phyloP scores from a whole-genome alignment of 1,140 invertebrate genomes.

The Centruroides sculpturatus region DNA sequence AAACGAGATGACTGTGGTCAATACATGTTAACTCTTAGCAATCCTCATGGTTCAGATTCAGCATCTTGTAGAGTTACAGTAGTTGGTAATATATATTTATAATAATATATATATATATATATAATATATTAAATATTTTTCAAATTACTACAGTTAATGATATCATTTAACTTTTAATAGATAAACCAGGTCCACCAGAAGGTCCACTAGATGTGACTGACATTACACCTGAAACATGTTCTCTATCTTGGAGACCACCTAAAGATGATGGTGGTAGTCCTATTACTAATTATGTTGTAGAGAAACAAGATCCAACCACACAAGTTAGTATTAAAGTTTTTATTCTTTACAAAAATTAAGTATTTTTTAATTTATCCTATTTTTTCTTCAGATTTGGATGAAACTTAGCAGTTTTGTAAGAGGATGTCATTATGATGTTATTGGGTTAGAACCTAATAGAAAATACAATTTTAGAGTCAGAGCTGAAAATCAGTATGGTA shows the following conservation, averaged over 20 bases:
- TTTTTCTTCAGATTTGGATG: slow-evolving; percentile 44
- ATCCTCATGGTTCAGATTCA: slow-evolving; percentile 73
- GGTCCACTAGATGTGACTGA: slow-evolving; percentile 81
- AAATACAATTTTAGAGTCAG: slow-evolving; percentile 87
- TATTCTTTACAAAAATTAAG: slow-evolving; percentile 1
- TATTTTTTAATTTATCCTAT: neutral
- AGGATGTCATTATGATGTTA: slow-evolving; percentile 82
- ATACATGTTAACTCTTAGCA: slow-evolving; percentile 79
- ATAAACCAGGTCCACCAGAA: slow-evolving; percentile 78
- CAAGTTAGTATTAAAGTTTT: slow-evolving; percentile 54
- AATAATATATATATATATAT: neutral
- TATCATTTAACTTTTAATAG: slow-evolving; percentile 30
- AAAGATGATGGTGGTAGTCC: slow-evolving; percentile 86
- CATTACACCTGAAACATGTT: slow-evolving; percentile 79
- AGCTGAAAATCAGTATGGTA: slow-evolving; percentile 95
- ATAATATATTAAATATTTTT: too few relatives aligned
- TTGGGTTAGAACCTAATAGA: slow-evolving; percentile 82
- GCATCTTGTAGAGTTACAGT: slow-evolving; percentile 71
- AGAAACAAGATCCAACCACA: slow-evolving; percentile 79
- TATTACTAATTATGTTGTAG: slow-evolving; percentile 93
- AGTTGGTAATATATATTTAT: slow-evolving; percentile 37
- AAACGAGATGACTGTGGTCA: slow-evolving; percentile 78
- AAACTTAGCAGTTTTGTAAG: slow-evolving; percentile 89
- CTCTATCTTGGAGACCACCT: slow-evolving; percentile 82
- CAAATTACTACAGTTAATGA: neutral